Percentiles rank a stretch among this genome's conserved stretches.
phyloP scores from a whole-genome alignment of 2,888 invertebrate species.

The Biston stratarius region DNA sequence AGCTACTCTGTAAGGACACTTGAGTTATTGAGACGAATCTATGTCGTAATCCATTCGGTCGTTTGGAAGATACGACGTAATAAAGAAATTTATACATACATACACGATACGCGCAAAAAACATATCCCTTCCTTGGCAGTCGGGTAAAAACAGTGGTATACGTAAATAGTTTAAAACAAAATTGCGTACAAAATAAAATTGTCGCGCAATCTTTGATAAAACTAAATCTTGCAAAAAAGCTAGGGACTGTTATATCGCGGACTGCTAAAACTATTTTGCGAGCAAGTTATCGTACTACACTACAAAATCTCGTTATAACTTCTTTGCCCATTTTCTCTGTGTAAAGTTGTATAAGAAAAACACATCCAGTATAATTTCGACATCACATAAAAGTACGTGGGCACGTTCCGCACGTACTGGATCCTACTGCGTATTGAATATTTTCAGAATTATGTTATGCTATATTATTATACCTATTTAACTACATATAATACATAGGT shows the following conservation, averaged over 20 bases:
- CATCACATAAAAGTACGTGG: constrained; percentile 12
- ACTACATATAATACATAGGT: too few species aligned
- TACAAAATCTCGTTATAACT: constrained; percentile 46
- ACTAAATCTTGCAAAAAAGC: constrained; percentile 33
- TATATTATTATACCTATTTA: not conserved
- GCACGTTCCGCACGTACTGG: constrained; percentile 15
- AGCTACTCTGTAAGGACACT: too few species aligned
- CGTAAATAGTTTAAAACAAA: not conserved
- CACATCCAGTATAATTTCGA: constrained; percentile 13
- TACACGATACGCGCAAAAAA: too few species aligned
- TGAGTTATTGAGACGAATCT: too few species aligned
- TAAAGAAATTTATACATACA: too few species aligned
- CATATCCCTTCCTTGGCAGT: too few species aligned
- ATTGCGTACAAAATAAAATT: not conserved
- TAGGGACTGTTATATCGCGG: constrained; percentile 37
- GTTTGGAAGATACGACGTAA: too few species aligned
- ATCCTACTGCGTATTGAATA: constrained; percentile 22
- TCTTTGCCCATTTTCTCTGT: constrained; percentile 23
- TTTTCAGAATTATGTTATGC: constrained; percentile 1
- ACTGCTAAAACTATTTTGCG: constrained; percentile 39
- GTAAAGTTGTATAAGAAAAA: constrained; percentile 34
- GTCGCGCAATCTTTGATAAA: too few species aligned
- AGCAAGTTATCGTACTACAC: constrained; percentile 37
- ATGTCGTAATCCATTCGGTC: too few species aligned
- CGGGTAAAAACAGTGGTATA: too few species aligned